Base-by-base conservation (phyloP, 2,888 invertebrate genomes). In the Carabus problematicus region DNA sequence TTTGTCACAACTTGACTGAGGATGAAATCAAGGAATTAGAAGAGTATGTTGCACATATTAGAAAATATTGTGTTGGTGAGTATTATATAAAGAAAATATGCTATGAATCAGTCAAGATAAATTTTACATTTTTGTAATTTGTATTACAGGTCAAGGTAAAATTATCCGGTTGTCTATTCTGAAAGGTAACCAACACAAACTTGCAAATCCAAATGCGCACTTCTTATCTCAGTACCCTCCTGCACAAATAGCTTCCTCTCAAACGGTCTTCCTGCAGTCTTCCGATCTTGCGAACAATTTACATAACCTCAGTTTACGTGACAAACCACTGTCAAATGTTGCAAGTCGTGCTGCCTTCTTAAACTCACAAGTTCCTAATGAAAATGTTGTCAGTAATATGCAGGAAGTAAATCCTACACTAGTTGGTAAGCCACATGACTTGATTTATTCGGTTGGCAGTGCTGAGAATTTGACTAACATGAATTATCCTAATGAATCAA, bases 1-100 rank as follows among this genome's bases (percentile, higher is more conserved):
- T 83, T n/a, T 88, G 87, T 73, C 86, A 87, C 74, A 82, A 84
- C 63, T 80, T 88, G 6, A 84, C 84, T 11, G 80, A 80, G 39
- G 77, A 78, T 3, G 82, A 82, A 74, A 72, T 80, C 52, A 76
- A 77, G 18, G 75, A 80, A 74, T 80, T 82, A 81, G 78, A 80
- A 60, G 82, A 82, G 67, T 82, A 82, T 71, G 77, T 82, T 14
- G 77, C 77, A n/a, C 80, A 82, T 69, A 75, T 82, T 29, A 80
- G 81, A 62, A 77, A 79, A 59, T 77, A 76, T 59, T 80, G 79
- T 59, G 82, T 80, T 8, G 82, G 82, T 12, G 77, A 67, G 67
- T 39, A 29, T 29, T 29, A 29, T 6, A 6, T 29, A 29, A 29
- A 29, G 29, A 29, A 29, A 29, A 29, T 29, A 29, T 29, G 29